phyloP scores from a whole-genome alignment of 2,888 invertebrate species.

The Euclidia mi region DNA sequence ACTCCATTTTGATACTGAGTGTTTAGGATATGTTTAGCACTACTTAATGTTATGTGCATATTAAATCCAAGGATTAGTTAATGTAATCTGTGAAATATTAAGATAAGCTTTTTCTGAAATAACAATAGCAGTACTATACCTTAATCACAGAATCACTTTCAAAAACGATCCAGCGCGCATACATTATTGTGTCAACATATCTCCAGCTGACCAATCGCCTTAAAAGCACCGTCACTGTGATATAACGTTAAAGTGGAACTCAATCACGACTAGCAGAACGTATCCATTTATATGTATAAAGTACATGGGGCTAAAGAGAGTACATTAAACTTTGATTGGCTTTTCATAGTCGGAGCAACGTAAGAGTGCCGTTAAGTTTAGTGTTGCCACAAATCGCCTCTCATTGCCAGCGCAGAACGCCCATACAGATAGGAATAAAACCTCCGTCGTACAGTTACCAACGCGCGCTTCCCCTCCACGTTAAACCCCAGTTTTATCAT shows the following conservation, averaged over 20 bases:
- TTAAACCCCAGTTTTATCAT: conserved; percentile 69
- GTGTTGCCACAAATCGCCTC: conserved; percentile 76
- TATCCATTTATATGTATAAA: conserved; percentile 62
- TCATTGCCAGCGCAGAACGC: conserved; percentile 66
- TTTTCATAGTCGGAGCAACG: conserved; percentile 78
- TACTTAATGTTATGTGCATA: too few relatives aligned
- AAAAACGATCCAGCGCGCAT: too few relatives aligned
- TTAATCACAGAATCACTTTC: too few relatives aligned
- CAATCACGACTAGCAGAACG: conserved; percentile 26
- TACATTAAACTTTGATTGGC: conserved; percentile 83
- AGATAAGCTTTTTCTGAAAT: too few relatives aligned
- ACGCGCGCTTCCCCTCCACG: conserved; percentile 59
- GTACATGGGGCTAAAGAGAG: conserved; percentile 65
- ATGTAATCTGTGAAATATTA: too few relatives aligned
- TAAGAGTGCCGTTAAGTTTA: conserved; percentile 79
- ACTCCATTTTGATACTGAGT: too few relatives aligned
- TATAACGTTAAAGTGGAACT: not conserved
- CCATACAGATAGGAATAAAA: conserved; percentile 69
- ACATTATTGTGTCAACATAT: too few relatives aligned
- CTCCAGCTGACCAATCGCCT: too few relatives aligned
- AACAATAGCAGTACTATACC: too few relatives aligned
- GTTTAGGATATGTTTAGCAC: too few relatives aligned
- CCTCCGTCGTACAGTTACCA: conserved; percentile 44
- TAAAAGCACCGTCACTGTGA: too few relatives aligned
- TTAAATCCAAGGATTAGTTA: too few relatives aligned